Evolutionary conservation across 2,888 invertebrate species (phyloP).

Genomic region (Heterodera filipjevi): DNA sequence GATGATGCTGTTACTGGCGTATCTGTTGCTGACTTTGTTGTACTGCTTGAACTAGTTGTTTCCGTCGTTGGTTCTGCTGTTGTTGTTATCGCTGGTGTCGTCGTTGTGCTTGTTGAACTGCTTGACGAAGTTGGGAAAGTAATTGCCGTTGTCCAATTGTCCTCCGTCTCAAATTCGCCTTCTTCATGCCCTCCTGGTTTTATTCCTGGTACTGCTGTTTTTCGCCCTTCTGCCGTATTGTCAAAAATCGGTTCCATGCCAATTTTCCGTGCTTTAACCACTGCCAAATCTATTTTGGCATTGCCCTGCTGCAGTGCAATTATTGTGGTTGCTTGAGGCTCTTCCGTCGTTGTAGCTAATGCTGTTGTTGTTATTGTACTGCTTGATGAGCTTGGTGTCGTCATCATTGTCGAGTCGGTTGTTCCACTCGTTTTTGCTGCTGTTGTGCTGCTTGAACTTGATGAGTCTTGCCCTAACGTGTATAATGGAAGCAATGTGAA

Average conservation of each 20-base stretch:
- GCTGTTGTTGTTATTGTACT: conserved; percentile 32
- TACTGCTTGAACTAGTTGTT: conserved; percentile 11
- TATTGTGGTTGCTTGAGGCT: conserved; percentile 13
- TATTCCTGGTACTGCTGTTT: neutral
- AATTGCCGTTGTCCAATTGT: conserved; percentile 24
- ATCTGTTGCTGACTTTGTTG: conserved; percentile 5
- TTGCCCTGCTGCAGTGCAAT: neutral
- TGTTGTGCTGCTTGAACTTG: neutral
- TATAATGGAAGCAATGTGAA: conserved; percentile 44
- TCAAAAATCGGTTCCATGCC: conserved; percentile 19
- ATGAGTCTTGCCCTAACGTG: conserved; percentile 29
- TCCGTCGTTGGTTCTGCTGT: neutral
- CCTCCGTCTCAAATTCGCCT: conserved; percentile 20
- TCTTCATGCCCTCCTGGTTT: neutral
- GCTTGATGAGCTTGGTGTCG: conserved; percentile 19
- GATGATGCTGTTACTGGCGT: neutral
- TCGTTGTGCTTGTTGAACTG: conserved; percentile 2
- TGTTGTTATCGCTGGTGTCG: neutral
- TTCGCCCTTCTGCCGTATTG: neutral
- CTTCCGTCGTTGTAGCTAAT: conserved; percentile 25
- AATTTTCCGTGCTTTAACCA: neutral
- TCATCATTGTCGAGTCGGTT: conserved; percentile 28
- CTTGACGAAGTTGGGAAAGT: conserved; percentile 23
- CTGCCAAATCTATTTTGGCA: neutral
- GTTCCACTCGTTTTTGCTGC: conserved; percentile 27